Evolutionary conservation across 2,113 vertebrate genomes (phyloP), one percentile per base, ranked within the genome.

Genomic region (Peromyscus polionotus): DNA sequence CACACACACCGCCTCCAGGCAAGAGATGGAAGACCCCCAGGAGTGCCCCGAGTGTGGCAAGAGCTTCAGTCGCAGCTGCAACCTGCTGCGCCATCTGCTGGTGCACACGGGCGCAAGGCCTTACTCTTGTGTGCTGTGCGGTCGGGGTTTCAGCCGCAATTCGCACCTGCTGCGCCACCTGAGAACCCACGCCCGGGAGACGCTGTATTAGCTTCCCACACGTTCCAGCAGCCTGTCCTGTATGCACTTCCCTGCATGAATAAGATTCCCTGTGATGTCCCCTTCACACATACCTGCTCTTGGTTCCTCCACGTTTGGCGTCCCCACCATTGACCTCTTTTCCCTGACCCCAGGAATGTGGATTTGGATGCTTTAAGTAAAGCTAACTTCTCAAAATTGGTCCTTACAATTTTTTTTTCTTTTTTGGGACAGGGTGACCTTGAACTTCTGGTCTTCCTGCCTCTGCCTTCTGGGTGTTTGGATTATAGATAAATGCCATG

Each of bases 101-200:
- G 96, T 98, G 39, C 98, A 98, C 96, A 97, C 94, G 0, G 98
- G 97, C 0, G 87, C 95, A 20, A 76, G 98, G 79, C 97, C 97
- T 57, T 98, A 95, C 94, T 73, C 97, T 0, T 98, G 98, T 36
- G 8, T n/a, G 0, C 95, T 96, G 73, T 98, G 98, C 7, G 96
- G 97, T 45, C 95, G 97, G 19, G 75, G 97, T 93, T 98, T 98
- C 70, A 98, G 97, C 95, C 97, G 97, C 45, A 98, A 98, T 77
- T 98, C 98, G 0, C 97, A 98, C 90, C 96, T 98, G 54, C 91
- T 97, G 59, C 97, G 98, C 70, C 98, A 98, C 88, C 94, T 97
- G 94, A 63, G 98, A 36, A 98, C 98, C 20, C 98, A 98, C 1
- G 75, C 96, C 0, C 94, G 96, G 0, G 97, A 98, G 96, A 91